phyloP scores from a whole-genome alignment of 2,888 invertebrate genomes.

The Bellardia pandia region DNA sequence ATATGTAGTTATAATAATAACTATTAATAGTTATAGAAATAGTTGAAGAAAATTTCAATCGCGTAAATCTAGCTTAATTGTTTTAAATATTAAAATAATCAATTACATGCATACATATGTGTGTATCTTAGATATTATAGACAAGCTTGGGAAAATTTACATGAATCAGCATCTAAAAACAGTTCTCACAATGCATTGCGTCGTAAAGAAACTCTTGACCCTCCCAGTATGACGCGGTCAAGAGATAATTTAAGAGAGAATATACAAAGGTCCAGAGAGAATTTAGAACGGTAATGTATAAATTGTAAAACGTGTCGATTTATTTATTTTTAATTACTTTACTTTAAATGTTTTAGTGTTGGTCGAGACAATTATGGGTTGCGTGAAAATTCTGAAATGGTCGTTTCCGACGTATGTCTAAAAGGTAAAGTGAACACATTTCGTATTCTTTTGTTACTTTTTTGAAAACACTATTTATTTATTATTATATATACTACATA shows the following conservation, averaged over 20 bases:
- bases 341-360: slow-evolving; percentile 75
- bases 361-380: slow-evolving; percentile 85
- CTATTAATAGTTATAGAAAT: too few species aligned
- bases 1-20: too few species aligned
- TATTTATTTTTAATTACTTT: background rate
- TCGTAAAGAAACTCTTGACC: slow-evolving; percentile 90
- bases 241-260: slow-evolving; percentile 83
- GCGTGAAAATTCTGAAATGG: slow-evolving; percentile 91
- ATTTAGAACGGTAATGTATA: slow-evolving; percentile 82
- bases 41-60: too few species aligned
- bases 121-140: slow-evolving; percentile 88
- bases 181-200: slow-evolving; percentile 86
- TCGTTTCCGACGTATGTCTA: slow-evolving; percentile 87
- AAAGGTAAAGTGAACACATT: slow-evolving; percentile 79
- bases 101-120: too few species aligned
- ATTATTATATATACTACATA: too few species aligned
- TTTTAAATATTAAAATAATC: too few species aligned
- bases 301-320: background rate
- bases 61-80: too few species aligned
- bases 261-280: slow-evolving; percentile 83
- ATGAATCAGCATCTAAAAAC: slow-evolving; percentile 89
- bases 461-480: background rate
- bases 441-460: background rate
- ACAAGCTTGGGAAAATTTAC: slow-evolving; percentile 96
- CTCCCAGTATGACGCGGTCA: slow-evolving; percentile 85